Conservation (phyloP, 1,140 invertebrate genomes). For the Sinonovacula constricta region DNA sequence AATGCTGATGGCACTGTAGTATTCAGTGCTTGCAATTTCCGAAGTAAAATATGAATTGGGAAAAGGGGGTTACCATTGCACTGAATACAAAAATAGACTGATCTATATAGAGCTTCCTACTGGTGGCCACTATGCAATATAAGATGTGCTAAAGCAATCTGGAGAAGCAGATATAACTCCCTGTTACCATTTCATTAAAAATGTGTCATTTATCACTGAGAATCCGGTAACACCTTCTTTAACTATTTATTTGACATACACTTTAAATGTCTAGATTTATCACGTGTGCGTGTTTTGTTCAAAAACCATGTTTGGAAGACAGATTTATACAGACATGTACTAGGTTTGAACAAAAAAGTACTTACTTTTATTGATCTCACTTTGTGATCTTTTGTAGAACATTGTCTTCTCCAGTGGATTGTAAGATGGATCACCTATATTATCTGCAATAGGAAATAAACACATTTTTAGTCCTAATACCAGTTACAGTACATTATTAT, state of each 20-base stretch:
- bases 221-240: neutral
- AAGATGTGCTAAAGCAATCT: too few species aligned
- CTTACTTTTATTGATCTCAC: conserved; percentile 89
- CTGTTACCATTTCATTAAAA: too few species aligned
- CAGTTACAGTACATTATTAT: too few species aligned
- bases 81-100: conserved; percentile 16
- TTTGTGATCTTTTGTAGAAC: conserved; percentile 96
- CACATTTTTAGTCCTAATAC: too few species aligned
- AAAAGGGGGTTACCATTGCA: too few species aligned
- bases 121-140: too few species aligned
- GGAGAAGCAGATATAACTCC: too few species aligned
- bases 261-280: neutral
- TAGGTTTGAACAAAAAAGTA: conserved; percentile 35
- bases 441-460: conserved; percentile 82
- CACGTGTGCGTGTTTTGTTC: neutral
- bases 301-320: neutral
- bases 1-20: too few species aligned
- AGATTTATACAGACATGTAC: neutral
- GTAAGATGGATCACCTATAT: conserved; percentile 95
- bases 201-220: too few species aligned
- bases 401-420: conserved; percentile 97
- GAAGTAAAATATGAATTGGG: too few species aligned
- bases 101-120: too few species aligned
- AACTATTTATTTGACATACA: neutral
- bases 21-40: too few species aligned